Evolutionary conservation across 37 sponge, comb jelly and placozoan genomes (phyloP).

Genomic region (Oopsacas minuta): DNA sequence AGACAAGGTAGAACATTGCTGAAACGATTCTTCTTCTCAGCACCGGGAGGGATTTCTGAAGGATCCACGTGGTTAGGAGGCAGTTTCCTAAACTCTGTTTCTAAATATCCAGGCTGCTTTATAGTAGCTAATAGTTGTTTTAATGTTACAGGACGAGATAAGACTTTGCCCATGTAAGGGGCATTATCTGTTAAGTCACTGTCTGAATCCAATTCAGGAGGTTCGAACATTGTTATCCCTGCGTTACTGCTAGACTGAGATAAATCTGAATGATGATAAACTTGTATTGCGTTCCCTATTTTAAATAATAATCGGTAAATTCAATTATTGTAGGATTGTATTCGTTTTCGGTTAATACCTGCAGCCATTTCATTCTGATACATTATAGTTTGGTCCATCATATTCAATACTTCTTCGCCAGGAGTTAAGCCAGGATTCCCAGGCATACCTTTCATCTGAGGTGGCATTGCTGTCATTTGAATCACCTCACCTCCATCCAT

Average conservation of each 20-base stretch:
- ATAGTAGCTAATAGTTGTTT: constrained; percentile 49
- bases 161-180: constrained; percentile 26
- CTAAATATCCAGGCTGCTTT: constrained; percentile 41
- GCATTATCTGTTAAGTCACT: neutral
- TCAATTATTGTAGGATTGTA: neutral
- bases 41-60: constrained; percentile 54
- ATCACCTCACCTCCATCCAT: neutral
- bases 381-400: neutral
- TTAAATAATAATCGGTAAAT: neutral
- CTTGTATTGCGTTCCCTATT: neutral
- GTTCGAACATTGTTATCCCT: neutral
- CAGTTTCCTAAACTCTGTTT: constrained; percentile 48
- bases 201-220: neutral
- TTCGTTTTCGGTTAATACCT: neutral
- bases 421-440: no score
- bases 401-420: neutral
- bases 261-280: neutral
- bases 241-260: neutral
- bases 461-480: neutral
- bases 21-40: constrained; percentile 73
- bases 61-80: constrained; percentile 33
- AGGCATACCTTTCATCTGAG: neutral
- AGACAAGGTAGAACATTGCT: constrained; percentile 68
- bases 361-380: neutral
- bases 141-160: constrained; percentile 46